A percentile compares a stretch with the other conserved stretches of the same genome.
These are phyloP conservation scores for Setophaga kirtlandii DNA, from an alignment of 2,113 vertebrate species.

Conservation along the genomic window DNA sequence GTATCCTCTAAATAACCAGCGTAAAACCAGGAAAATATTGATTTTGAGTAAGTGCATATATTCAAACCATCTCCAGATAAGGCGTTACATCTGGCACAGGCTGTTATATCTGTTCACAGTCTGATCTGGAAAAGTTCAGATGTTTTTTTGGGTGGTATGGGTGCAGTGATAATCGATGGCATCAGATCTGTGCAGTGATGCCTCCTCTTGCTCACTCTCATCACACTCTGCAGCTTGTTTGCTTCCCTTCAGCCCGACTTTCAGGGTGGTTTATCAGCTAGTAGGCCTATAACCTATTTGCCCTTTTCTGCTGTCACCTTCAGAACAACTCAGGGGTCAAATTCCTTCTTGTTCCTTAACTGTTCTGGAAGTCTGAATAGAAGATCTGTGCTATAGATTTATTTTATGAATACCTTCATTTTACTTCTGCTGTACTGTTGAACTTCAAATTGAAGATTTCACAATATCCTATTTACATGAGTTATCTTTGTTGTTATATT, in stretches of 20 bases:
- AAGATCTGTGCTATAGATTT: not conserved
- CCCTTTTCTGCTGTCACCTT: not conserved
- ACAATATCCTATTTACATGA: not conserved
- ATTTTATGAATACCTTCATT: not conserved
- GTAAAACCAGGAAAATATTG: not conserved
- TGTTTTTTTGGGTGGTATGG: fast-evolving
- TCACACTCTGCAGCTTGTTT: not conserved
- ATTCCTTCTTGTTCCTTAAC: not conserved
- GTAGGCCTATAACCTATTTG: not conserved
- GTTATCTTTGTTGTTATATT: not conserved
- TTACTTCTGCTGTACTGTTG: not conserved
- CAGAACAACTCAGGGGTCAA: not conserved
- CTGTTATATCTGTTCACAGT: not conserved
- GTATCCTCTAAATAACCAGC: not conserved
- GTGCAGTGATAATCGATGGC: not conserved
- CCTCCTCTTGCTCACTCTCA: fast-evolving
- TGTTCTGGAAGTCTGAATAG: not conserved
- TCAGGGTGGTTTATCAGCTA: not conserved
- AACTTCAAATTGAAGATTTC: not conserved
- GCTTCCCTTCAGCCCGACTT: not conserved
- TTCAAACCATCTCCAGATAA: not conserved
- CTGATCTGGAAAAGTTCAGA: not conserved
- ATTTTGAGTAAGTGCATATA: not conserved
- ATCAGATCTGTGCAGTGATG: not conserved
- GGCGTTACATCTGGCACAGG: not conserved